A percentile compares a stretch with the other conserved stretches of the same genome.
Conservation (phyloP, 2,113 vertebrate species). For the Meleagris gallopavo region DNA sequence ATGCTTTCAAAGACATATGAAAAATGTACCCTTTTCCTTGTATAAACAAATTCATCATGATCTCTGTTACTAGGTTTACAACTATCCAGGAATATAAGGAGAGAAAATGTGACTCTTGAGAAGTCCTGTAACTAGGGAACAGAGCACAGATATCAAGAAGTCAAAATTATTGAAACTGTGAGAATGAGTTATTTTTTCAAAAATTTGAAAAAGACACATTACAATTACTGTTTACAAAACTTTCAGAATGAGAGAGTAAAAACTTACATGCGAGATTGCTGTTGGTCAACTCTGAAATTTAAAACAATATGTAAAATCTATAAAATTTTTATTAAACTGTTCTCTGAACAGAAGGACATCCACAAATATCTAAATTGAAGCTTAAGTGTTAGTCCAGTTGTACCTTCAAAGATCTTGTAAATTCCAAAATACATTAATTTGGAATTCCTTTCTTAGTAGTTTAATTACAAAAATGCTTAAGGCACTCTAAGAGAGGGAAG, state of each 20-base stretch:
- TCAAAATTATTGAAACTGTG: not conserved
- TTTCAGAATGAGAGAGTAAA: not conserved
- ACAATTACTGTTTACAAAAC: not conserved
- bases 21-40: not conserved
- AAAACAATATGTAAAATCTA: not conserved
- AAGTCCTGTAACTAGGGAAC: not conserved
- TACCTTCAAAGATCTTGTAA: not conserved
- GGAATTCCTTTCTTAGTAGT: not conserved
- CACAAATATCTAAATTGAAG: not conserved
- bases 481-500: not conserved
- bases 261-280: too few relatives aligned
- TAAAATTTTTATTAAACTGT: not conserved
- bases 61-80: not conserved
- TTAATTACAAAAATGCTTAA: not conserved
- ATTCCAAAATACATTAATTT: not conserved
- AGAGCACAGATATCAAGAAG: not conserved
- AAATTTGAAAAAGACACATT: not conserved
- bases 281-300: not conserved
- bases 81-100: not conserved
- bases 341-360: not conserved
- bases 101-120: not conserved
- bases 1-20: not conserved
- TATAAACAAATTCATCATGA: not conserved
- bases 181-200: accelerated
- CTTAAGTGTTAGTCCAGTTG: not conserved